Conservation (phyloP, 2,113 vertebrate species). For the Peromyscus maniculatus region DNA sequence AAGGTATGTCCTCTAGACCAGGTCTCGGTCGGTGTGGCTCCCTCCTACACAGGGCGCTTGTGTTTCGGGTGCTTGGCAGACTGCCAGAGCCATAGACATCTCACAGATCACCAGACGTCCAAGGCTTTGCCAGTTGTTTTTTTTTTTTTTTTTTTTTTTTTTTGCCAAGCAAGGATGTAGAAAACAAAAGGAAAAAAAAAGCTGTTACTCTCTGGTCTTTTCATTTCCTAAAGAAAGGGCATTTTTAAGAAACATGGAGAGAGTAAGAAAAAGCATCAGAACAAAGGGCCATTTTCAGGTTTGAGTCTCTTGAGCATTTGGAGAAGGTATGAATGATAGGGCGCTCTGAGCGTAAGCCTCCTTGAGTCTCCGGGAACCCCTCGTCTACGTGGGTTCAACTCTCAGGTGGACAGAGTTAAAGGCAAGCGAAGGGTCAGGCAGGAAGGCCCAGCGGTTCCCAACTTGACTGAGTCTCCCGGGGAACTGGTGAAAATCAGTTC, state of each 20-base stretch:
- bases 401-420: background rate
- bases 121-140: background rate
- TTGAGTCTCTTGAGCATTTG: background rate
- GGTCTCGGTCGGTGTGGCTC: background rate
- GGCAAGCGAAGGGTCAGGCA: background rate
- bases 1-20: background rate
- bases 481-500: conserved; percentile 28
- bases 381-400: background rate
- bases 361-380: background rate
- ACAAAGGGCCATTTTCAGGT: background rate
- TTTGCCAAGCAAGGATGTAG: conserved; percentile 13
- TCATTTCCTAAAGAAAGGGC: conserved; percentile 58
- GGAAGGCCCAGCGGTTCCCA: background rate
- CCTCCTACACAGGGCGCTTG: background rate
- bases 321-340: background rate
- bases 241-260: background rate
- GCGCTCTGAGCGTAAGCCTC: background rate
- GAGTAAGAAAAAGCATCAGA: background rate
- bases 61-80: background rate
- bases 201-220: conserved; percentile 9
- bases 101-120: background rate
- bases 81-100: background rate
- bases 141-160: background rate
- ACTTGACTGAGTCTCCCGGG: background rate
- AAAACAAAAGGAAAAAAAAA: conserved; percentile 33